phyloP scores from a whole-genome alignment of 2,888 invertebrate genomes.

The Andrena marginata region DNA sequence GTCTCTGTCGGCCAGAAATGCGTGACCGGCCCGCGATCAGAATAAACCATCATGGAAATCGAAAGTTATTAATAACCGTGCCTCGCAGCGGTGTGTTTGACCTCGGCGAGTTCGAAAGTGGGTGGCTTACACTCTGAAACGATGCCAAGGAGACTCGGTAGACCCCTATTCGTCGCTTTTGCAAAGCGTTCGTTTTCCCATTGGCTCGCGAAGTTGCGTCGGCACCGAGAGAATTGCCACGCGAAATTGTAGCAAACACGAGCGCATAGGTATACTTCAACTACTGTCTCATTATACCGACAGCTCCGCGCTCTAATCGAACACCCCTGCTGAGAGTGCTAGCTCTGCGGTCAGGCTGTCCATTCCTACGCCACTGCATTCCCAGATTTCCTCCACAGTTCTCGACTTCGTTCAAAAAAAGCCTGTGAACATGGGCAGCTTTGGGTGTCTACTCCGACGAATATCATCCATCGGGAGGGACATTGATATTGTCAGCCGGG shows the following conservation, averaged over 20 bases:
- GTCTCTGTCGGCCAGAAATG: neutral
- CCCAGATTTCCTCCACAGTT: constrained; percentile 6
- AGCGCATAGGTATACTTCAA: neutral
- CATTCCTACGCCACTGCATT: neutral
- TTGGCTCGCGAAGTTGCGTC: neutral
- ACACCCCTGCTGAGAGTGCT: no score
- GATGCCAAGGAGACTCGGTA: constrained; percentile 62
- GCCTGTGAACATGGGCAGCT: neutral
- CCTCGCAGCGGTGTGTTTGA: constrained; percentile 52
- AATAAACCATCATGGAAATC: constrained; percentile 48
- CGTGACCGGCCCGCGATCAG: neutral
- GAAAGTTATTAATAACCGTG: constrained; percentile 58
- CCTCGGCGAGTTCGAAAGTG: constrained; percentile 61
- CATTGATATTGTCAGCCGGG: neutral
- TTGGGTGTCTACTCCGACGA: neutral
- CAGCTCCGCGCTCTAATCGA: no score
- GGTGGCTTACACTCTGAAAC: constrained; percentile 59
- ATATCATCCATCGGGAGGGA: neutral
- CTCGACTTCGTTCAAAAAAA: neutral
- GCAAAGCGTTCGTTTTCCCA: constrained; percentile 23
- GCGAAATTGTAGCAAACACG: neutral
- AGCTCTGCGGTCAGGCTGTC: no score
- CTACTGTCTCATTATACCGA: no score
- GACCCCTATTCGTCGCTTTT: constrained; percentile 32
- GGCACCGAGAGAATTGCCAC: neutral